phyloP scores from a whole-genome alignment of 2,888 invertebrate genomes.

The Drosophila rubida region DNA sequence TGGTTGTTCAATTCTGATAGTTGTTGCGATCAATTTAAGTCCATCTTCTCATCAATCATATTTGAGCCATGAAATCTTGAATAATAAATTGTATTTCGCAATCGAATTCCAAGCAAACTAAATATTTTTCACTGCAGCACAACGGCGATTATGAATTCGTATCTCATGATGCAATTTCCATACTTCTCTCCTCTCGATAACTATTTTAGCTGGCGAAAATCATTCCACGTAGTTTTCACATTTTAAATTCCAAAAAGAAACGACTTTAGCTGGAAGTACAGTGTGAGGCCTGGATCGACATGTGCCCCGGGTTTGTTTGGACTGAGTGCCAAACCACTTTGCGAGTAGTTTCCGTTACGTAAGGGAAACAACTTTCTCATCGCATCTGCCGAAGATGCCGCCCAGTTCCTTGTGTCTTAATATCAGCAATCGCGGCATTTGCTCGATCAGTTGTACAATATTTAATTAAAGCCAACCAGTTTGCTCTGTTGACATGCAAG shows the following conservation, averaged over 20 bases:
- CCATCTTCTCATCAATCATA: not conserved
- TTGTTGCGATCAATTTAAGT: no score
- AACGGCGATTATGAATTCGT: no score
- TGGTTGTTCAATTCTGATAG: no score
- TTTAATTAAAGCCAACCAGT: conserved; percentile 63
- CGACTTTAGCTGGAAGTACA: no score
- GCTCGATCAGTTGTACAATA: conserved; percentile 48
- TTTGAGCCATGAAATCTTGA: not conserved
- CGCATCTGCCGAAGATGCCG: conserved; percentile 14
- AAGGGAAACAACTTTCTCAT: conserved; percentile 28
- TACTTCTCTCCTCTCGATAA: no score
- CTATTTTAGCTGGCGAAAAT: no score
- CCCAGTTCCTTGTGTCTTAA: conserved; percentile 12
- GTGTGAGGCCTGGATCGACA: no score
- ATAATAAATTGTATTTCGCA: not conserved
- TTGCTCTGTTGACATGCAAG: conserved; percentile 25
- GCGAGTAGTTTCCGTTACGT: not conserved
- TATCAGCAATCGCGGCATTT: conserved; percentile 12
- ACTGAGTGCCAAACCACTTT: not conserved
- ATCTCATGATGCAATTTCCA: no score
- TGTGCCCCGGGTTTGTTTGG: not conserved
- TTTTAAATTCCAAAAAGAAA: no score
- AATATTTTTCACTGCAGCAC: not conserved
- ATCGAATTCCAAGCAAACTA: not conserved
- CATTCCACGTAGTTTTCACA: no score